Evolutionary conservation across 2,113 vertebrate genomes (phyloP).

Genomic region (Prionailurus viverrinus): DNA sequence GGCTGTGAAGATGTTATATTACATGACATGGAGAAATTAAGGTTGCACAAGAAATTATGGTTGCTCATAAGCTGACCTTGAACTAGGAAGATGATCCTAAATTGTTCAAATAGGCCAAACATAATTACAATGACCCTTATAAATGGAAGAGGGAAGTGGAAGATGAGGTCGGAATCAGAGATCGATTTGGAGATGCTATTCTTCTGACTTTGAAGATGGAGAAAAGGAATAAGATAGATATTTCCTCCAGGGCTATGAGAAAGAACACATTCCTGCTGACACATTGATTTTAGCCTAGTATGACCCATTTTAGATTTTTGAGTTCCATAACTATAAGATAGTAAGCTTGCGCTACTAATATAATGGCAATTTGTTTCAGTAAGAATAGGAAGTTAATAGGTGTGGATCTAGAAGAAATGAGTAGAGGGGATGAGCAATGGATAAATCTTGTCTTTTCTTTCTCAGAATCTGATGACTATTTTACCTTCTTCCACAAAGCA

Average conservation of each 20-base stretch:
- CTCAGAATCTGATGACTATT: constrained; percentile 55
- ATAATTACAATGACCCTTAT: neutral
- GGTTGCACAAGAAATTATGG: neutral
- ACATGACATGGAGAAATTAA: neutral
- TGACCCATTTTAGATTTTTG: neutral
- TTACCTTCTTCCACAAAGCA: constrained; percentile 46
- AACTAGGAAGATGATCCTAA: neutral
- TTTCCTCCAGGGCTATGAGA: no score
- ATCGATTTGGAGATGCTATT: neutral
- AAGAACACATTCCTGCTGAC: neutral
- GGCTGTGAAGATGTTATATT: neutral
- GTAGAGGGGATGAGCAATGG: neutral
- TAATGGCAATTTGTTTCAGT: neutral
- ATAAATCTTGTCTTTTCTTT: constrained; percentile 25
- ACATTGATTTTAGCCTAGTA: neutral
- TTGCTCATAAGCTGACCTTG: neutral
- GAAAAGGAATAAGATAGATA: neutral
- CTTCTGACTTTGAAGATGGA: neutral
- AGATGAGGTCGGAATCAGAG: neutral
- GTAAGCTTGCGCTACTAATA: neutral
- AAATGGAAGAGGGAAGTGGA: neutral
- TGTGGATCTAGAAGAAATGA: neutral
- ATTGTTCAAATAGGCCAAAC: neutral
- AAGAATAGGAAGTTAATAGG: neutral
- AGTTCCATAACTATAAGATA: neutral